Conservation (phyloP, 2,888 invertebrate species). For the Trachelus tabidus region DNA sequence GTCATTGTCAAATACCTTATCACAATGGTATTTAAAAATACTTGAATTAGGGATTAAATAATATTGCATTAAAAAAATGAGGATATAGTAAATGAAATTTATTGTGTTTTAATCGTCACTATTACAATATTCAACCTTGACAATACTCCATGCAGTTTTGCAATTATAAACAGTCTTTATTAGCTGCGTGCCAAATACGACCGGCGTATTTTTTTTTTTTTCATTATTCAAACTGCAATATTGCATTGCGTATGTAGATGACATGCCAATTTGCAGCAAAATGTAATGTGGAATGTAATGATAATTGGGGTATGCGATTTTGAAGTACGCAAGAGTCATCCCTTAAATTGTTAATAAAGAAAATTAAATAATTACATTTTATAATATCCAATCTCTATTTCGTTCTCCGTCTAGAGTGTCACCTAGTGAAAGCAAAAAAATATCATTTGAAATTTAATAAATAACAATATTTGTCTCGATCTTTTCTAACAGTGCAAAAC, state of each 20-base stretch:
- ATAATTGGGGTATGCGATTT: neutral
- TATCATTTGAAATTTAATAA: neutral
- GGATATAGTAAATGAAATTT: conserved; percentile 32
- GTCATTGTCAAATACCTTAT: neutral
- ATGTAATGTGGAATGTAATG: neutral
- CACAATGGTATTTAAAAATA: neutral
- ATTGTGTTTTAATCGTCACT: conserved; percentile 18
- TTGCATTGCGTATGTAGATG: neutral
- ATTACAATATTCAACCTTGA: conserved; percentile 28
- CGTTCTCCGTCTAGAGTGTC: neutral
- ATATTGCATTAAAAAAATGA: neutral
- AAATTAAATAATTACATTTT: too few species aligned
- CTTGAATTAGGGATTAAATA: neutral
- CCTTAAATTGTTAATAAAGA: neutral
- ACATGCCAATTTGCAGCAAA: neutral
- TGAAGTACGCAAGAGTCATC: neutral
- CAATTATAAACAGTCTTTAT: conserved; percentile 31
- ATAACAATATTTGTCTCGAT: neutral
- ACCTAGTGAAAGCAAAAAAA: neutral
- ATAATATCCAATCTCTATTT: too few species aligned
- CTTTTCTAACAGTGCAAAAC: neutral
- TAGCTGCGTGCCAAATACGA: neutral
- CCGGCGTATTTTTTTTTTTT: neutral
- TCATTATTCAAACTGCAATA: neutral
- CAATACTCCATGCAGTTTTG: conserved; percentile 24